phyloP scores from a whole-genome alignment of 2,797 vertebrate genomes.

The Capromys pilorides region DNA sequence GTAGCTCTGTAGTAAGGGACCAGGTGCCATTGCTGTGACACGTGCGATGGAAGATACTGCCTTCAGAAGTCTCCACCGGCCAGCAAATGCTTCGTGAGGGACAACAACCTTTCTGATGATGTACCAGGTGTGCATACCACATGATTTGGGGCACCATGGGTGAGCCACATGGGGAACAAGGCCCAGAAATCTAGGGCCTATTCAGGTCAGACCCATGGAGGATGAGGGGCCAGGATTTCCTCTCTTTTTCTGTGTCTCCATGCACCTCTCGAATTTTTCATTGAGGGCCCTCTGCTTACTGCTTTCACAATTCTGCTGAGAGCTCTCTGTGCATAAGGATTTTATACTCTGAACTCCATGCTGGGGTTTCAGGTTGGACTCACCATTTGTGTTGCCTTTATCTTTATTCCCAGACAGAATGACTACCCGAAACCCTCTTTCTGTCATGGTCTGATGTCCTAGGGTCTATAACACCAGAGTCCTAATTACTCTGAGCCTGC shows the following conservation, averaged over 20 bases:
- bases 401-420: neutral
- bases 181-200: neutral
- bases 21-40: neutral
- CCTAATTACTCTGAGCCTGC: too few species aligned
- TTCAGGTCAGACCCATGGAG: neutral
- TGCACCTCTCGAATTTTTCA: neutral
- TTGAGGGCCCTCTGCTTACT: accelerated
- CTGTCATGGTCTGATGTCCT: neutral
- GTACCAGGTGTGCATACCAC: neutral
- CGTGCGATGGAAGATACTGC: neutral
- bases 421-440: neutral
- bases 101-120: neutral
- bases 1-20: neutral
- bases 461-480: neutral
- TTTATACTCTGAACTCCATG: neutral
- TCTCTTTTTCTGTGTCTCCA: too few species aligned
- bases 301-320: neutral
- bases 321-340: too few species aligned
- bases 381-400: neutral
- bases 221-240: neutral
- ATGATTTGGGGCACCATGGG: too few species aligned
- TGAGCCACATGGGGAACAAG: neutral
- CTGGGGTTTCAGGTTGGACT: neutral
- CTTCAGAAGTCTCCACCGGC: neutral
- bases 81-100: neutral